Conservation (phyloP, 2,888 invertebrate species). For the Drosophila tripunctata region DNA sequence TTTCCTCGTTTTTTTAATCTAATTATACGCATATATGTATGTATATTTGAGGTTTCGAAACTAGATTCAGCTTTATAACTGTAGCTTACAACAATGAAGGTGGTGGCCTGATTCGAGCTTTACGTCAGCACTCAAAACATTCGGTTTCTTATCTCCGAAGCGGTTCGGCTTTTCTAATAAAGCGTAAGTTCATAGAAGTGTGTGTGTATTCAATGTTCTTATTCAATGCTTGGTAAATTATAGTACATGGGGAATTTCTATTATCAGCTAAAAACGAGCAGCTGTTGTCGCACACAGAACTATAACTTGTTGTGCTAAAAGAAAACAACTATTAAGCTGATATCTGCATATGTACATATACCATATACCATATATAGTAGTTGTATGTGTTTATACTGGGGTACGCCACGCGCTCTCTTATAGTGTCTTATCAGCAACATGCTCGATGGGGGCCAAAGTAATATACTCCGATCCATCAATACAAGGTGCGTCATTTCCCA, state of each 20-base stretch:
- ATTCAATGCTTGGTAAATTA: not conserved
- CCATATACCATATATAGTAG: not conserved
- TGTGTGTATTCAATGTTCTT: not conserved
- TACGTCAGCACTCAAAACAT: constrained; percentile 8
- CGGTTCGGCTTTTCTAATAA: constrained; percentile 4
- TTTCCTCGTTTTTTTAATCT: not conserved
- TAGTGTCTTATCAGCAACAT: constrained; percentile 14
- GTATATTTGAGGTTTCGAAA: not conserved
- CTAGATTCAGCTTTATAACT: not conserved
- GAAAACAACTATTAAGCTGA: constrained; percentile 12
- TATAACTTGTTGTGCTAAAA: constrained; percentile 20
- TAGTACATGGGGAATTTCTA: not conserved
- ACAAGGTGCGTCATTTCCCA: constrained; percentile 36
- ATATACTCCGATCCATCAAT: constrained; percentile 18
- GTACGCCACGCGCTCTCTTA: constrained; percentile 1
- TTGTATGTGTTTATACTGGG: not conserved
- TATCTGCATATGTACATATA: not conserved
- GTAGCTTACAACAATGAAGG: not conserved
- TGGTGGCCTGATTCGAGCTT: constrained; percentile 24
- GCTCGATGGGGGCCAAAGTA: constrained; percentile 29
- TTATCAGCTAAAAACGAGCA: constrained; percentile 26
- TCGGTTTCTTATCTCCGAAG: constrained; percentile 9
- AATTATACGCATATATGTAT: not conserved
- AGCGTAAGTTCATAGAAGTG: not conserved
- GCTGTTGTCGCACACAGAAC: constrained; percentile 16